Evolutionary conservation across 2,888 invertebrate species (phyloP).

Genomic region (Coenonympha glycerion): DNA sequence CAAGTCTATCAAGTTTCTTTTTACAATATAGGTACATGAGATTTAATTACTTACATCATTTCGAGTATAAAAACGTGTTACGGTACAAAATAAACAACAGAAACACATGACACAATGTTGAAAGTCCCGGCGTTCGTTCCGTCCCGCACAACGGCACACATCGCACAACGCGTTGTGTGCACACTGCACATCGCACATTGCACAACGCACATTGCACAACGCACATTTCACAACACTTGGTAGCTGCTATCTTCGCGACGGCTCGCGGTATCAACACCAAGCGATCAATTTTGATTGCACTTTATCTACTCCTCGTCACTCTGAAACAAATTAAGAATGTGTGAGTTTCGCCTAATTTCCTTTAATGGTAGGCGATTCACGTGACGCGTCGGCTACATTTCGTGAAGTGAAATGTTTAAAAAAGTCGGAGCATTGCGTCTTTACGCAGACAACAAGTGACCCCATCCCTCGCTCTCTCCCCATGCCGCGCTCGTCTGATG

Average conservation of each 20-base stretch:
- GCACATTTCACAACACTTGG: slow-evolving; percentile 52
- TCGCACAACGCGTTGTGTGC: slow-evolving; percentile 38
- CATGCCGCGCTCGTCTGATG: too few relatives aligned
- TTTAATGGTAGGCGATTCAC: too few relatives aligned
- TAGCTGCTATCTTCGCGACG: slow-evolving; percentile 40
- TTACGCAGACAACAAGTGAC: too few relatives aligned
- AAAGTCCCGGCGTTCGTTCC: slow-evolving; percentile 53
- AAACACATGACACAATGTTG: slow-evolving; percentile 54
- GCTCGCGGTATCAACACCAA: slow-evolving; percentile 36
- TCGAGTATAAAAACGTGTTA: slow-evolving; percentile 71
- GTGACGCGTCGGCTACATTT: too few relatives aligned
- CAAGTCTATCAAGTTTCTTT: slow-evolving; percentile 68
- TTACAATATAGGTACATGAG: slow-evolving; percentile 71
- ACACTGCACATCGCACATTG: too few relatives aligned
- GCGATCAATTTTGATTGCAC: slow-evolving; percentile 58
- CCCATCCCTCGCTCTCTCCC: too few relatives aligned
- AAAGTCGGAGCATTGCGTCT: too few relatives aligned
- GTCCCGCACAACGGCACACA: too few relatives aligned
- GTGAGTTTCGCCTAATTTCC: too few relatives aligned
- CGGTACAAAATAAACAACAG: slow-evolving; percentile 63
- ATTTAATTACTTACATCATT: too few relatives aligned
- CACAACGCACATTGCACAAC: too few relatives aligned
- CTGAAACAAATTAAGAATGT: slow-evolving; percentile 50
- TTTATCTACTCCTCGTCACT: slow-evolving; percentile 50
- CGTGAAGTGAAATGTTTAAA: too few relatives aligned